Conservation (phyloP, 2,888 invertebrate species). For the Neocrepidodera transversa region DNA sequence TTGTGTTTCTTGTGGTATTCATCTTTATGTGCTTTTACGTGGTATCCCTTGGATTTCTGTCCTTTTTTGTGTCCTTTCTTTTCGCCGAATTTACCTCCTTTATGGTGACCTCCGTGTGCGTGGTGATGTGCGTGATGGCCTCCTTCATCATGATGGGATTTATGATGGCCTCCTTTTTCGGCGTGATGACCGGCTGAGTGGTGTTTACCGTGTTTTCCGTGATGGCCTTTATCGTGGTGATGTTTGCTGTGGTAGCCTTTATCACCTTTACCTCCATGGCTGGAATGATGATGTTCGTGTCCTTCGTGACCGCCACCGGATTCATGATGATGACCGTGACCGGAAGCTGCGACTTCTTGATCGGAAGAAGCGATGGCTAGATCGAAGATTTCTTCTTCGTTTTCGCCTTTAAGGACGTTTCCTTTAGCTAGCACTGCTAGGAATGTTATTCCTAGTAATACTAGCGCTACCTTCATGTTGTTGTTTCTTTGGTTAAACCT, state of each 20-base stretch:
- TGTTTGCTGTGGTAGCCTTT: slow-evolving; percentile 78
- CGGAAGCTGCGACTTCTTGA: slow-evolving; percentile 60
- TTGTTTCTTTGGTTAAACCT: slow-evolving; percentile 28
- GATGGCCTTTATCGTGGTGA: slow-evolving; percentile 80
- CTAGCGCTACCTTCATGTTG: slow-evolving; percentile 51
- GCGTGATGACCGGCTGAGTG: slow-evolving; percentile 79
- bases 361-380: slow-evolving; percentile 48
- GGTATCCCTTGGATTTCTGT: slow-evolving; percentile 82
- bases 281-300: slow-evolving; percentile 72
- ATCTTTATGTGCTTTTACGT: slow-evolving; percentile 86
- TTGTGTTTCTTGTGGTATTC: slow-evolving; percentile 88
- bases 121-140: slow-evolving; percentile 80
- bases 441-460: slow-evolving; percentile 50
- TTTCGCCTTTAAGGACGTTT: slow-evolving; percentile 26
- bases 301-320: slow-evolving; percentile 75
- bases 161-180: slow-evolving; percentile 81
- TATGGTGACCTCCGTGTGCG: slow-evolving; percentile 78
- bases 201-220: slow-evolving; percentile 79
- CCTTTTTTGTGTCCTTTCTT: slow-evolving; percentile 87
- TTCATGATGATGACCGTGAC: slow-evolving; percentile 64
- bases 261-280: slow-evolving; percentile 78
- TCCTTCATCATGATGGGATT: slow-evolving; percentile 79
- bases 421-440: slow-evolving; percentile 42
- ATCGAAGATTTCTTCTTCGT: slow-evolving; percentile 9
- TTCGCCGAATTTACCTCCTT: slow-evolving; percentile 80